Base-by-base conservation (phyloP, 2,113 vertebrate species). In the Neolamprologus falcicula region DNA sequence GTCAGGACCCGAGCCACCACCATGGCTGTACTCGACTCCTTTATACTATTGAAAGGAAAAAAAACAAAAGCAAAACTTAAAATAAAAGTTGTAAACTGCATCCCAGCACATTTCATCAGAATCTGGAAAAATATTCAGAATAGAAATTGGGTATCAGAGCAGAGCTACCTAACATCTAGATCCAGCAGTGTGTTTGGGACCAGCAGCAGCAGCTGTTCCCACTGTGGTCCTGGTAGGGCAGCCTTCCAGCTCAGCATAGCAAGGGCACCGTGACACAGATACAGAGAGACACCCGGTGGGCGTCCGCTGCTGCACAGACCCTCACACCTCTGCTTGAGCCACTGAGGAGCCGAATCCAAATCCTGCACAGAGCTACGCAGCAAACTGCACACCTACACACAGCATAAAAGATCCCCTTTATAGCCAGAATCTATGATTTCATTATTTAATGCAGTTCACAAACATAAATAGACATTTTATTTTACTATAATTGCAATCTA, bases 171-270 rank as follows among this genome's bases (percentile, higher is more conserved):
- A 91, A 97, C 95, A 90, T 96, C 97, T 66, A 99, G 92, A n/a
- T 91, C 96, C 92, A 99, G 95, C 82, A 99, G 94, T 7, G 97
- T 96, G 7, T 87, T 93, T 10, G 94, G 96, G 1, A 97, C 96
- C 88, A 98, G 90, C 82, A 98, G 17, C 4, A 99, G 95, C 0
- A 99, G 94, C 35, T 94, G 90, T 88, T 98, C 98, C 89, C 96
- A 96, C 17, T 93, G 92, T 3, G 83, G 91, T 24, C 97, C 96
- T 83, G 96, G 95, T 4, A 85, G 92, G 54, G 96, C 91, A 1
- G 90, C 91, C 92, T 95, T 97, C 98, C 98, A 99, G 83, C 96
- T 97, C 92, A 99, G 54, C 98, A 99, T 99, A 17, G 98, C 98
- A 83, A 99, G 95, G 2, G 97, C 97, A 13, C 98, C 99, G 9